Conservation (phyloP, 2,888 invertebrate species). For the Conchocele bisecta region DNA sequence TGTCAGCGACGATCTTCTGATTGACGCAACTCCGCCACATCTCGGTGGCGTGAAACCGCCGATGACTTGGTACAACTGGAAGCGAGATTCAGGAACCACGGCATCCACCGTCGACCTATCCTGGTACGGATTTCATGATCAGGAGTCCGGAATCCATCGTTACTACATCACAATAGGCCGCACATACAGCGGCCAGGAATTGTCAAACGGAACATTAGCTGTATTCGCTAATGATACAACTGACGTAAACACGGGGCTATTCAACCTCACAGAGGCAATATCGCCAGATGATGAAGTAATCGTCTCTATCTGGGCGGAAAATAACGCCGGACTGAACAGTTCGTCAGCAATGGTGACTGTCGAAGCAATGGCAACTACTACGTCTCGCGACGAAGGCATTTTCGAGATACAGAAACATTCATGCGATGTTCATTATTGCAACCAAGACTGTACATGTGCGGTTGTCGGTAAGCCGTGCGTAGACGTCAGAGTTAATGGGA, state of each 20-base stretch:
- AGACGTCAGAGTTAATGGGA: background rate
- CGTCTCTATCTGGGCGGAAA: constrained; percentile 51
- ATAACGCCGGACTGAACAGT: constrained; percentile 44
- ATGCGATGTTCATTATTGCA: constrained; percentile 51
- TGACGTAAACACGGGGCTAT: no score
- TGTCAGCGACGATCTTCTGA: constrained; percentile 37
- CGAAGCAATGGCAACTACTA: background rate
- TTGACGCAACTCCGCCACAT: constrained; percentile 65
- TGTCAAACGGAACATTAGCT: constrained; percentile 24
- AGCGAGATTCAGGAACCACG: background rate
- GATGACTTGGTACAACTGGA: constrained; percentile 31
- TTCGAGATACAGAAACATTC: constrained; percentile 50
- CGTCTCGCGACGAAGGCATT: background rate
- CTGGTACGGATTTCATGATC: constrained; percentile 61
- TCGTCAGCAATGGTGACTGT: constrained; percentile 37
- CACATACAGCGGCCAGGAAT: constrained; percentile 41
- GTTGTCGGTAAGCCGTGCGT: constrained; percentile 56
- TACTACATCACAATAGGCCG: constrained; percentile 46
- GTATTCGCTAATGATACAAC: background rate
- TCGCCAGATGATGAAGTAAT: constrained; percentile 28
- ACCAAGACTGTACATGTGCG: constrained; percentile 57
- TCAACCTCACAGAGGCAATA: constrained; percentile 9
- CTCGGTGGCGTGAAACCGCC: constrained; percentile 53
- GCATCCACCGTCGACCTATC: constrained; percentile 25
- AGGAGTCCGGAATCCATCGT: constrained; percentile 47